phyloP scores from a whole-genome alignment of 2,113 vertebrate species.

The Macrotis lagotis region DNA sequence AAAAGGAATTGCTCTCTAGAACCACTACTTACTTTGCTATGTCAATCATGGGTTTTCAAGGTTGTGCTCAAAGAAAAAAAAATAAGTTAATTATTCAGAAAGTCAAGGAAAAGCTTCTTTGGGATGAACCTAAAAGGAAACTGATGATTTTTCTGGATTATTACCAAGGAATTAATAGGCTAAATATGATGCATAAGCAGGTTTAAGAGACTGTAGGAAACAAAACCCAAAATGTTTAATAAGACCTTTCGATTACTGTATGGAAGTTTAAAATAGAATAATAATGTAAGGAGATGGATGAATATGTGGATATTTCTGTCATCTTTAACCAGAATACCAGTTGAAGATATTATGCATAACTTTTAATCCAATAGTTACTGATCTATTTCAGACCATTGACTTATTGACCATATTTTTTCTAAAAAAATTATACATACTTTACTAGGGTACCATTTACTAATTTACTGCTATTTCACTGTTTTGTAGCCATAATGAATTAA shows the following conservation, averaged over 20 bases:
- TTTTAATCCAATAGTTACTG: neutral
- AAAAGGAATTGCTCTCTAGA: neutral
- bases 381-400: neutral
- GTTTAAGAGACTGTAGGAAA: slow-evolving; percentile 24
- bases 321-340: neutral
- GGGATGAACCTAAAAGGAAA: slow-evolving; percentile 16
- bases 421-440: neutral
- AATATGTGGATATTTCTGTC: neutral
- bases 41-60: neutral
- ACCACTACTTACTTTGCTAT: neutral
- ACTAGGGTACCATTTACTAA: slow-evolving; percentile 10
- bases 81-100: slow-evolving; percentile 44
- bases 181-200: slow-evolving; percentile 30
- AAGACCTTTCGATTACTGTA: neutral
- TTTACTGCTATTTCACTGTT: slow-evolving; percentile 20
- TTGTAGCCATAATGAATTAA: neutral
- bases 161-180: neutral
- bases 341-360: neutral
- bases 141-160: slow-evolving; percentile 39
- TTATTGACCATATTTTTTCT: neutral
- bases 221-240: neutral
- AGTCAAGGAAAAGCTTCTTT: slow-evolving; percentile 20
- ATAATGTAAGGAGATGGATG: neutral
- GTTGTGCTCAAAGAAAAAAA: slow-evolving; percentile 8
- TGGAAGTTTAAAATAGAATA: neutral